Evolutionary conservation across 2,113 vertebrate species (phyloP), one percentile per base, ranked within the genome.

Genomic region (Pongo abelii): DNA sequence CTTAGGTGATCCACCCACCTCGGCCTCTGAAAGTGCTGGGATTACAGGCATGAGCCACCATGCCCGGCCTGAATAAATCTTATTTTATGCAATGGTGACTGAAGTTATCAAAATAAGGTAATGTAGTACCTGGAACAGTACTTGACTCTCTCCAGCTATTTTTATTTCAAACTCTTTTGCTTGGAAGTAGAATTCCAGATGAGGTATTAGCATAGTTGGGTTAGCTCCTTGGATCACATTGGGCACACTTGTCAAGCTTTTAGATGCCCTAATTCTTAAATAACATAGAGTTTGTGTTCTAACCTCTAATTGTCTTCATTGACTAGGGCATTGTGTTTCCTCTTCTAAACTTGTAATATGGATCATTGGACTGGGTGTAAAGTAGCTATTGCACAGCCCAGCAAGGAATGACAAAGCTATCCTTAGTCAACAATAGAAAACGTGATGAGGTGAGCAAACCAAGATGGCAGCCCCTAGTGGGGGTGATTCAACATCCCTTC

Each of bases 81-180:
- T 77, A 46, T 18, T 83, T 43, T 81, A 52, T 13, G 14, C 46
- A 95, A 38, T 52, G 3, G 46, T 52, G 43, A 43, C 5, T 85
- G 80, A 86, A 83, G n/a, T 43, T 90, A 67, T n/a, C n/a, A 90
- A 79, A 92, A 96, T 84, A 77, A 89, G 1, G 1, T 55, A 93
- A 52, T 22, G 1, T 2, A 59, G 16, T 38, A 70, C 5, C 59
- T 89, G 55, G 59, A 95, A 89, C 3, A 70, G 17, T 38, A 30
- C 38, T 78, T 72, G 59, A 84, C 18, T 79, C 48, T 79, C 48
- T 6, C 48, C 46, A 72, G 7, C 14, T 70, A 43, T 43, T 95
- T 86, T 84, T 50, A 91, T 57, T 84, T 92, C 27, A 77, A 96
- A 81, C 10, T 35, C 16, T 78, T 86, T 89, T 67, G 46, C 43